Evolutionary conservation across 1,140 invertebrate species (phyloP), one percentile per base, ranked within the genome.

Genomic region (Drosophila orosa): DNA sequence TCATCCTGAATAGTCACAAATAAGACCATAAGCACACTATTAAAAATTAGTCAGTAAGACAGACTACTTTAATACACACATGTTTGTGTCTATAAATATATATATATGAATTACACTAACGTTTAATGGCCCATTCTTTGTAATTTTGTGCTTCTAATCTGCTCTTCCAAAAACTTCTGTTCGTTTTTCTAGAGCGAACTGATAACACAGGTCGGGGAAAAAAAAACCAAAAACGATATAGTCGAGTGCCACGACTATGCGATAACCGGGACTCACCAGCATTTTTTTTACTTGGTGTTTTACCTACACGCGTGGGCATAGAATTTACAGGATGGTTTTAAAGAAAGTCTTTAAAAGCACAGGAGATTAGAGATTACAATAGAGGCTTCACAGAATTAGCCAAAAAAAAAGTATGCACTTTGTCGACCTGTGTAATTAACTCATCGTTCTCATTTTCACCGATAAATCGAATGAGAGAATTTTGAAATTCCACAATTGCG

Each of bases 1-100:
- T 33, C 48, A 56, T 74, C 58, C 65, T 52, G 24, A 66, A 66
- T 48, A 48, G 45, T 65, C 35, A 52, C 22, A 42, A 24, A 22
- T 42, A 19, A 25, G 25, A 27, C 19, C 31, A 22, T 22, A 22
- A 22, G 17, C 17, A 9, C 17, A 12, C 0, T 5, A 27, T 31
- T 25, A 1, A 40, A 33, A 33, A 22, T n/a, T n/a, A 61, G 24
- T 61, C 10, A 47, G 17, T 33, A 15, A 13, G 3, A 44, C 39
- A 10, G 12, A n/a, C n/a, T 25, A 15, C 13, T 52, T 19, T 0
- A 27, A 8, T 13, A 31, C 17, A 13, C n/a, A n/a, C n/a, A n/a
- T n/a, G n/a, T 5, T 2, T 13, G n/a, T 27, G 4, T 29, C 29
- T 27, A 17, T 0, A 25, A 2, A 27, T 15, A 3, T 7, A 22